Evolutionary conservation across 2,888 invertebrate genomes (phyloP).

Genomic region (Cybosia mesomella): DNA sequence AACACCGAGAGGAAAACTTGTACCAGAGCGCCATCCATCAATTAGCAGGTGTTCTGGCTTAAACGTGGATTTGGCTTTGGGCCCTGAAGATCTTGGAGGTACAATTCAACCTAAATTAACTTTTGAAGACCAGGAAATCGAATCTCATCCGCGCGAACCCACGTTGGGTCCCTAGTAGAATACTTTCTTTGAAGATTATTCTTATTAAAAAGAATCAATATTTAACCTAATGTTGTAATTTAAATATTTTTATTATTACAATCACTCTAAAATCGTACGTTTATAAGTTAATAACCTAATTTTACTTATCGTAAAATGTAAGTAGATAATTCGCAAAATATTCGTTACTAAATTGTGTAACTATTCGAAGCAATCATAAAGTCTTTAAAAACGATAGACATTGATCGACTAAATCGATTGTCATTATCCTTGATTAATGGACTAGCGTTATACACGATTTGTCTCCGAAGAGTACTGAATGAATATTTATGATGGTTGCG

Average conservation of each 20-base stretch:
- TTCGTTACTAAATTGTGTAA: neutral
- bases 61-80: too few relatives aligned
- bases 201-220: too few relatives aligned
- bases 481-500: constrained; percentile 39
- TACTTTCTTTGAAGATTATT: too few relatives aligned
- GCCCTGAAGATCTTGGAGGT: too few relatives aligned
- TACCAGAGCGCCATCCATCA: too few relatives aligned
- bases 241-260: neutral
- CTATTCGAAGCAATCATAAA: constrained; percentile 6
- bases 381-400: neutral
- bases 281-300: neutral
- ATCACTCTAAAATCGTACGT: neutral
- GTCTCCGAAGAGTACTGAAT: constrained; percentile 30
- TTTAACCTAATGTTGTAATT: neutral
- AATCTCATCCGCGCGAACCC: too few relatives aligned
- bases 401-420: constrained; percentile 22
- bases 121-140: too few relatives aligned
- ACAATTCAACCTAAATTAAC: too few relatives aligned
- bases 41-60: too few relatives aligned
- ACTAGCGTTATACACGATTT: constrained; percentile 24
- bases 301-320: neutral
- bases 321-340: neutral
- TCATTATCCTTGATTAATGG: constrained; percentile 24
- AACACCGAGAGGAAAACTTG: too few relatives aligned
- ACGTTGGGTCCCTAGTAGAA: too few relatives aligned